Evolutionary conservation across 2,113 vertebrate species (phyloP).

Genomic region (Ptyas mucosa): DNA sequence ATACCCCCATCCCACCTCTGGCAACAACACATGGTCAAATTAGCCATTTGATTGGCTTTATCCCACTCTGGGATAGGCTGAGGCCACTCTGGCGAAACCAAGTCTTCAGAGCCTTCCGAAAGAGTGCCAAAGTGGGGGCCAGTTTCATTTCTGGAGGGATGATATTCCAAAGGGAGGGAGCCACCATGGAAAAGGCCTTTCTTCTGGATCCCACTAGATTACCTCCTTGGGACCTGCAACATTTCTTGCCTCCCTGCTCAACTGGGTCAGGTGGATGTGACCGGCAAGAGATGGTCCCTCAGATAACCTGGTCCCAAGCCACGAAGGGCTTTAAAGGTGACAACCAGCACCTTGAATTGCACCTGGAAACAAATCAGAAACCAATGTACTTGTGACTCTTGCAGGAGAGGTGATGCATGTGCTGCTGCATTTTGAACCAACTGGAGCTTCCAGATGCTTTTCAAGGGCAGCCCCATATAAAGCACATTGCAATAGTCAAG

Average conservation of each 20-base stretch:
- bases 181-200: neutral
- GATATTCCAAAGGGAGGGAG: neutral
- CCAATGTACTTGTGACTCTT: neutral
- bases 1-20: neutral
- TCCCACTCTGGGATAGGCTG: neutral
- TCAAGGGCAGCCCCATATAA: neutral
- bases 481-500: neutral
- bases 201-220: neutral
- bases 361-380: neutral
- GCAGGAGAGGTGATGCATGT: neutral
- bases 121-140: neutral
- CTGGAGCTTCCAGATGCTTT: neutral
- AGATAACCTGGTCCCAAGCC: neutral
- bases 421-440: neutral
- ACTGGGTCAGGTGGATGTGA: neutral
- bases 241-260: neutral
- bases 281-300: neutral
- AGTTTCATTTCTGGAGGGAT: neutral
- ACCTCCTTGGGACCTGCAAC: neutral
- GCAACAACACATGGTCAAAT: neutral
- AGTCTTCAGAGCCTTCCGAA: neutral
- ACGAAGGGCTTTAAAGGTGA: neutral
- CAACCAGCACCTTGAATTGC: neutral
- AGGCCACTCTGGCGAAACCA: neutral
- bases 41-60: neutral